Evolutionary conservation across 2,797 vertebrate species (phyloP).

Genomic region (Oreochromis grahami): DNA sequence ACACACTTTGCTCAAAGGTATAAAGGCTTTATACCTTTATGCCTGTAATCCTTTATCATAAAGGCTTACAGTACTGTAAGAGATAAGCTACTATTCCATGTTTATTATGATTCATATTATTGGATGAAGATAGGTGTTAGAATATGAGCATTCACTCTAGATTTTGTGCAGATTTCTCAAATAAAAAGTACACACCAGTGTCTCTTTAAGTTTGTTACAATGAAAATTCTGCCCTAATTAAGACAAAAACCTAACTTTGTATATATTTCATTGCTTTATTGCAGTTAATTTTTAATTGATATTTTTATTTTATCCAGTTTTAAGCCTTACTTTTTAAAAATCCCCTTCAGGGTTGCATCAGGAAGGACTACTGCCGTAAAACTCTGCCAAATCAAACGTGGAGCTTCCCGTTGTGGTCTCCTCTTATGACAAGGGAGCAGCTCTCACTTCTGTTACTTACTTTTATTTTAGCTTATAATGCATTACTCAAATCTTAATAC

Average conservation of each 20-base stretch:
- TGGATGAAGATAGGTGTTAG: neutral
- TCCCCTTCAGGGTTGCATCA: neutral
- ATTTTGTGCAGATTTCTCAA: neutral
- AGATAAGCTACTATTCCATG: neutral
- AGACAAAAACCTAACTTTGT: accelerated
- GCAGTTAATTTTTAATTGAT: neutral
- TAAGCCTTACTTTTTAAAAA: neutral
- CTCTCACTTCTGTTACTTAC: neutral
- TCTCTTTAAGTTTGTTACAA: neutral
- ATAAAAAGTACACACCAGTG: neutral
- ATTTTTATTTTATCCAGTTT: neutral
- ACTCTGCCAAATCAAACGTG: accelerated
- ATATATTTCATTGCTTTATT: neutral
- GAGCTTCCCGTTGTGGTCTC: neutral
- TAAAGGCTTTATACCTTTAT: neutral
- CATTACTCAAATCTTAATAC: neutral
- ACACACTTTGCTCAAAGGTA: neutral
- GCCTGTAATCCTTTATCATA: neutral
- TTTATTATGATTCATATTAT: neutral
- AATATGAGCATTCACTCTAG: neutral
- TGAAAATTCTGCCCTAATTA: accelerated
- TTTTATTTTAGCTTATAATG: neutral
- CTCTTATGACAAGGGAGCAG: neutral
- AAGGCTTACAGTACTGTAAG: neutral
- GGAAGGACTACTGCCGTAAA: neutral